phyloP scores from a whole-genome alignment of 2,113 vertebrate species.

The Colaptes auratus region DNA sequence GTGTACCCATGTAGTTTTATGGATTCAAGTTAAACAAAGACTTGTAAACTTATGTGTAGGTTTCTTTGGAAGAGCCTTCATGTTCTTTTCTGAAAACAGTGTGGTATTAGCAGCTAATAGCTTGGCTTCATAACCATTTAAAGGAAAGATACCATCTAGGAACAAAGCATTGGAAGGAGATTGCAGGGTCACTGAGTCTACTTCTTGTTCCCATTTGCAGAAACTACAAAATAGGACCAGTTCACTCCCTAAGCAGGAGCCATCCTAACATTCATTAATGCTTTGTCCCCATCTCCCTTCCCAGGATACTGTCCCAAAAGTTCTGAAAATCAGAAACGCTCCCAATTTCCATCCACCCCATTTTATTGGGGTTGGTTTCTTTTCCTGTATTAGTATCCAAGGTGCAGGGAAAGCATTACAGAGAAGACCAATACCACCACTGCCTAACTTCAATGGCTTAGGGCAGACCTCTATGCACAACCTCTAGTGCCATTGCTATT shows the following conservation, averaged over 20 bases:
- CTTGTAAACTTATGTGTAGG: neutral
- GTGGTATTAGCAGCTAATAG: neutral
- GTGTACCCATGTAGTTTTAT: constrained; percentile 32
- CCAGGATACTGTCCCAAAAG: neutral
- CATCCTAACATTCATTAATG: neutral
- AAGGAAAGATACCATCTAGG: constrained; percentile 36
- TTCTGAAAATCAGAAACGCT: neutral
- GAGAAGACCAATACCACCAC: neutral
- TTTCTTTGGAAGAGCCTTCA: constrained; percentile 32
- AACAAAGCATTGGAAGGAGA: neutral
- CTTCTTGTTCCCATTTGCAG: constrained; percentile 5
- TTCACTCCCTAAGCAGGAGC: neutral
- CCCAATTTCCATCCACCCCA: neutral
- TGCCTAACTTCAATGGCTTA: neutral
- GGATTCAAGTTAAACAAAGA: neutral
- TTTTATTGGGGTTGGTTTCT: neutral
- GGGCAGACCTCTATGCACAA: too few species aligned
- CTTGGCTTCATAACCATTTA: constrained; percentile 16
- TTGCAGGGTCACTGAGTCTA: neutral
- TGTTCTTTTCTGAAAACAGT: constrained; percentile 56
- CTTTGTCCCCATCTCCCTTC: neutral
- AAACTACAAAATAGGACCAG: neutral
- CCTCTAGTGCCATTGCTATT: neutral
- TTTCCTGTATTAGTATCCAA: neutral
- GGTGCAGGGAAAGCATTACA: fast-evolving